phyloP scores from a whole-genome alignment of 2,888 invertebrate genomes.

The Nomada fucata region DNA sequence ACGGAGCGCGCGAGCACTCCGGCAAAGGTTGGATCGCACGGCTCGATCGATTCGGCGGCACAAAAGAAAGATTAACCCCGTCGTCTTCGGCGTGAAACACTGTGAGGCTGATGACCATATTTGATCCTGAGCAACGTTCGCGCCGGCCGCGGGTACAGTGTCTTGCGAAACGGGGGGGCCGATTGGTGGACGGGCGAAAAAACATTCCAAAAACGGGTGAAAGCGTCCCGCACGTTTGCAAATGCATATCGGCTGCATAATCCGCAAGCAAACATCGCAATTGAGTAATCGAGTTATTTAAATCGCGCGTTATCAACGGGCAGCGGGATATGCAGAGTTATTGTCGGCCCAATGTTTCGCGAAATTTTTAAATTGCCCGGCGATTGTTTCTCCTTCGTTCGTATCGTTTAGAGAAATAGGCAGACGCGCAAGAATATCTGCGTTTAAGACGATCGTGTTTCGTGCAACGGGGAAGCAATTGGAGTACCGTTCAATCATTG shows the following conservation, averaged over 20 bases:
- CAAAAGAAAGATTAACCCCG: neutral
- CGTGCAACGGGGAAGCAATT: no score
- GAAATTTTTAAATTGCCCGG: no score
- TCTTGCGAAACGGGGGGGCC: constrained; percentile 53
- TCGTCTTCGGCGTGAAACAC: constrained; percentile 1
- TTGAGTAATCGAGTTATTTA: constrained; percentile 35
- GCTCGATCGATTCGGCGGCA: neutral
- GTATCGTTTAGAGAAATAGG: no score
- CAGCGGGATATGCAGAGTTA: no score
- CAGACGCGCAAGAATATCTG: no score
- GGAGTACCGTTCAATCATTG: neutral
- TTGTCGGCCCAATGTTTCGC: no score
- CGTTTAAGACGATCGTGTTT: no score
- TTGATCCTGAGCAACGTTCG: constrained; percentile 43
- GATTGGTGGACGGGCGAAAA: constrained; percentile 28
- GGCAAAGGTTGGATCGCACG: neutral
- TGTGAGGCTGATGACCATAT: constrained; percentile 32
- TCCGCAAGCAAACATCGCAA: constrained; percentile 21
- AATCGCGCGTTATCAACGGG: neutral
- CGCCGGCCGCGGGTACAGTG: constrained; percentile 36
- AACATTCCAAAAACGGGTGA: constrained; percentile 59
- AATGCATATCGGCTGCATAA: constrained; percentile 9
- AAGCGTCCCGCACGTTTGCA: constrained; percentile 31
- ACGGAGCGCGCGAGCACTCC: neutral
- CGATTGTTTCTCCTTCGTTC: no score